Base-by-base conservation (phyloP, 2,797 vertebrate genomes). In the Mormyrops boulengeri region DNA sequence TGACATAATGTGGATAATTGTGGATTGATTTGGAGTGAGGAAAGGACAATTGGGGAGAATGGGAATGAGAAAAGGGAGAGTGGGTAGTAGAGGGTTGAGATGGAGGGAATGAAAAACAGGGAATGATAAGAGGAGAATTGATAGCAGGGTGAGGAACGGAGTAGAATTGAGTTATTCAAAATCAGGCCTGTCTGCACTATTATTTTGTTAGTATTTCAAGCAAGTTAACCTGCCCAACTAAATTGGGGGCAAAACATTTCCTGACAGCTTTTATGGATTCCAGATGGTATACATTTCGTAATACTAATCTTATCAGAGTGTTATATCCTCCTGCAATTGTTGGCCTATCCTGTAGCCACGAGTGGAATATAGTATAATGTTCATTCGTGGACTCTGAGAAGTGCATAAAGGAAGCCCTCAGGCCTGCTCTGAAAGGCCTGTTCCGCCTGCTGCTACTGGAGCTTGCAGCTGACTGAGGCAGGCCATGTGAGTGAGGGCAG, bases 291-390 rank as follows among this genome's bases (percentile, higher is more conserved):
- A 73, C 5, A 30, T 77, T 30, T 30, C 2, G 12, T 52, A 69
- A 30, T 88, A 34, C 47, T 88, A 73, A 88, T 53, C 14, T 17
- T 77, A 77, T 30, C 66, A 77, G 17, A 69, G 1, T 3, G n/a
- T 69, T 34, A 69, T 57, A 69, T 9, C 26, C 69, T 53, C 9
- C 66, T 80, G 6, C 14, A 34, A 50, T 30, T 55, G 19, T 50
- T 38, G 22, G 22, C n/a, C 47, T 73, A 19, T 86, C 26, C 47
- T 86, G 26, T 9, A 80, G 41, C 26, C 26, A 30, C 88, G 77
- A 62, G 30, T 11, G 14, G 82, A 89, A 91, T 89, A 26, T 44
- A 89, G 90, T 89, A 26, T 57, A 88, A 89, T 89, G 30, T 19
- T 38, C 11, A 34, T 69, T 69, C 0, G 30, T 69, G 66, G 30